Evolutionary conservation across 2,888 invertebrate genomes (phyloP).

Genomic region (Lottia gigantea): DNA sequence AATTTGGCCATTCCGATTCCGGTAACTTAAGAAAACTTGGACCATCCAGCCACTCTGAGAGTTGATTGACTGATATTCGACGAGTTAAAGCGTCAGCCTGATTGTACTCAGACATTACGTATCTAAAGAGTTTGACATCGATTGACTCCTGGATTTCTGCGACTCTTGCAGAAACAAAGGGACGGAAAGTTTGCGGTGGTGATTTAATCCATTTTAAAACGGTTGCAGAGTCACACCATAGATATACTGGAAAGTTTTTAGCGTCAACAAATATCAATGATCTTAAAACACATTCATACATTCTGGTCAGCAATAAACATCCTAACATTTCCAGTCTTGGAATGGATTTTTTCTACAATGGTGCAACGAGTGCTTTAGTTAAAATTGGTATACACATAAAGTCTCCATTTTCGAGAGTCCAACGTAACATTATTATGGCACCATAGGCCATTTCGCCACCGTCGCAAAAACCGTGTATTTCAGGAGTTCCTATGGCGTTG

Average conservation of each 20-base stretch:
- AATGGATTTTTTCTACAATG: neutral
- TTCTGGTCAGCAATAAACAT: neutral
- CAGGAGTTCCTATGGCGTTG: neutral
- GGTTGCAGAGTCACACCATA: neutral
- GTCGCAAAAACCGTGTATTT: slow-evolving; percentile 3
- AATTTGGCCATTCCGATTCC: neutral
- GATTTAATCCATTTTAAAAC: neutral
- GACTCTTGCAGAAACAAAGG: neutral
- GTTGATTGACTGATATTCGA: neutral
- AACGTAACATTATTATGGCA: neutral
- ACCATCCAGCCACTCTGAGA: neutral
- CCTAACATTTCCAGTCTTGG: slow-evolving; percentile 5
- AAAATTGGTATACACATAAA: neutral
- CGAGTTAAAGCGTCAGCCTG: neutral
- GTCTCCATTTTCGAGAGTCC: neutral
- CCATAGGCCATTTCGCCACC: slow-evolving; percentile 2
- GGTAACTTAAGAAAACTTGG: slow-evolving; percentile 1
- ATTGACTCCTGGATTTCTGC: neutral
- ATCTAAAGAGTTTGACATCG: neutral
- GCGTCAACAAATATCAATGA: neutral
- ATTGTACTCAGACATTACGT: neutral
- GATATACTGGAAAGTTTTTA: neutral
- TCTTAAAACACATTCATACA: neutral
- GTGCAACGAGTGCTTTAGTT: neutral
- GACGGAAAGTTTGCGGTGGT: neutral